Conservation (phyloP, 2,797 vertebrate genomes). For the Sebastes glaucus region DNA sequence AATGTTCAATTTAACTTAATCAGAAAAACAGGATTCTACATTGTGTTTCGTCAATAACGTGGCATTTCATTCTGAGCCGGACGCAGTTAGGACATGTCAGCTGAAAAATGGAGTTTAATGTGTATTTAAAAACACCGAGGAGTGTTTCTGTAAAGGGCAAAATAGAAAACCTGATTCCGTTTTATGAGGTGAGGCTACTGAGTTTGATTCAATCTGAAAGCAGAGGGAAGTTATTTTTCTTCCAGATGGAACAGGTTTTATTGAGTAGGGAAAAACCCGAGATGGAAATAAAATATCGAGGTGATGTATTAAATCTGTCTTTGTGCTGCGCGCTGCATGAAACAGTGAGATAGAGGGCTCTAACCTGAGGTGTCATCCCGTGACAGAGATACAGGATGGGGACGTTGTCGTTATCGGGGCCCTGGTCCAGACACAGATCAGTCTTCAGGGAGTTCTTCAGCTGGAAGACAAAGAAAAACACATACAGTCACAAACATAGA, state of each 20-base stretch:
- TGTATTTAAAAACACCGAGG: conserved; percentile 22
- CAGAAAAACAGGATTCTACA: neutral
- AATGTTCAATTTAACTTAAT: neutral
- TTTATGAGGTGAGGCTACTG: conserved; percentile 15
- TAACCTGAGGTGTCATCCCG: conserved; percentile 96
- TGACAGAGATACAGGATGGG: conserved; percentile 98
- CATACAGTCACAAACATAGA: conserved; percentile 1
- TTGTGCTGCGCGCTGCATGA: neutral
- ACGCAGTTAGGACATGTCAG: conserved; percentile 7
- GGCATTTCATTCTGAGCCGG: conserved; percentile 10
- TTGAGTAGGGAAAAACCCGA: conserved; percentile 4
- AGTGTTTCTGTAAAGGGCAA: conserved; percentile 18
- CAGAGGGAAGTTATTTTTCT: conserved; percentile 25
- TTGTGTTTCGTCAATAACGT: neutral
- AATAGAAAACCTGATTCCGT: conserved; percentile 10
- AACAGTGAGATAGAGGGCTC: conserved; percentile 43
- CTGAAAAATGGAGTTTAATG: conserved; percentile 22
- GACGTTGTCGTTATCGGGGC: conserved; percentile 95
- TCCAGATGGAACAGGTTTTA: conserved; percentile 13
- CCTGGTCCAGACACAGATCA: conserved; percentile 97
- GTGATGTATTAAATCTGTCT: conserved; percentile 30
- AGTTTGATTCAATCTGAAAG: conserved; percentile 34
- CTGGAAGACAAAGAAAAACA: conserved; percentile 70
- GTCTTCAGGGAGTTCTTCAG: conserved; percentile 95
- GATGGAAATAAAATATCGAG: conserved; percentile 21